Evolutionary conservation across 1,140 invertebrate genomes (phyloP).

Genomic region (Papilio aristodemus): DNA sequence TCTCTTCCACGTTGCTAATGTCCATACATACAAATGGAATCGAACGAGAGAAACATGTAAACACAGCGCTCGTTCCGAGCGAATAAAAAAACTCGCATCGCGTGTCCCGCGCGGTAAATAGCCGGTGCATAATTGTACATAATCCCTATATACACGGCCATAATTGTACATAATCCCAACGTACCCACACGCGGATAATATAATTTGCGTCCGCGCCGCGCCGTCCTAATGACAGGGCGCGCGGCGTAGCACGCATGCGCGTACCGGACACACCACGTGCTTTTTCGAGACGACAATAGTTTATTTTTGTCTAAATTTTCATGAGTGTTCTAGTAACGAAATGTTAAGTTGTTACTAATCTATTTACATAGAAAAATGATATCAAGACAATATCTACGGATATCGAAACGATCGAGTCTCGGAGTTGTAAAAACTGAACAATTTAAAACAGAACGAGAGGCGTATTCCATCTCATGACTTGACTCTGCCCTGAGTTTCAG

Average conservation of each 20-base stretch:
- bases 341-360: too few relatives aligned
- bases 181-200: slow-evolving; percentile 59
- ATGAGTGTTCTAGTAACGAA: too few relatives aligned
- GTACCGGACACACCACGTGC: slow-evolving; percentile 42
- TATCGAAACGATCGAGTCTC: too few relatives aligned
- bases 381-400: too few relatives aligned
- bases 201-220: slow-evolving; percentile 69
- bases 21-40: neutral
- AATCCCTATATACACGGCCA: slow-evolving; percentile 62
- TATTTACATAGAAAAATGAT: too few relatives aligned
- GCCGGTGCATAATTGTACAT: slow-evolving; percentile 67
- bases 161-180: slow-evolving; percentile 74
- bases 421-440: too few relatives aligned
- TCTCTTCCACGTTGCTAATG: neutral
- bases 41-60: slow-evolving; percentile 24
- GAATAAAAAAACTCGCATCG: slow-evolving; percentile 50
- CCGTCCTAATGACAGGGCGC: slow-evolving; percentile 67
- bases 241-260: slow-evolving; percentile 70
- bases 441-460: too few relatives aligned
- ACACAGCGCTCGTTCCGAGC: slow-evolving; percentile 7
- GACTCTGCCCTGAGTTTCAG: too few relatives aligned
- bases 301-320: too few relatives aligned
- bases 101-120: slow-evolving; percentile 54
- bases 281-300: slow-evolving; percentile 34
- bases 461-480: too few relatives aligned